Conservation (phyloP, 2,113 vertebrate species). For the Corydoras maculifer region DNA sequence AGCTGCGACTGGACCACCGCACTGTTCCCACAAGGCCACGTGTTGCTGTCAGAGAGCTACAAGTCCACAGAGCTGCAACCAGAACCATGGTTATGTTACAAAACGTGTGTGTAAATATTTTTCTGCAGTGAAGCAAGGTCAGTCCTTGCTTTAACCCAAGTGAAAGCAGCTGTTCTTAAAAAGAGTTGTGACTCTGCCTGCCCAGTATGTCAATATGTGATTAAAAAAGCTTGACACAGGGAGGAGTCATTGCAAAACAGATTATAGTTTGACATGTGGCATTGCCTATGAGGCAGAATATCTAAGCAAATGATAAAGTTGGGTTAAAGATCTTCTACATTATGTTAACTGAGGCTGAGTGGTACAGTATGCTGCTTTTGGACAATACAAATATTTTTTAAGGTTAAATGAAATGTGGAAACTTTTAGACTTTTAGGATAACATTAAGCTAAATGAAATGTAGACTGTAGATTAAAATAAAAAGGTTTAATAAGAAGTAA, state of each 20-base stretch:
- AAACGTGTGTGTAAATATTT: background rate
- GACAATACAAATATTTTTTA: no score
- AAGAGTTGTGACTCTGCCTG: background rate
- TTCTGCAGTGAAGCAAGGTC: background rate
- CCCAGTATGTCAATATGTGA: background rate
- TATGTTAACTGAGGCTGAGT: no score
- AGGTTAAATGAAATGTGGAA: no score
- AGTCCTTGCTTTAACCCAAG: background rate
- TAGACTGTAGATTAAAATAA: no score
- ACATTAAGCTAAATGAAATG: no score
- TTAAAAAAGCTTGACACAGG: background rate
- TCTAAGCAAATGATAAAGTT: no score
- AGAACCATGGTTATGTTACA: slow-evolving; percentile 32
- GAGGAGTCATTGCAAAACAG: background rate
- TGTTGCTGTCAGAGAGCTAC: slow-evolving; percentile 16
- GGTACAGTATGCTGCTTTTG: no score
- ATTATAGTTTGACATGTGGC: background rate
- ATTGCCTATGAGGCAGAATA: no score
- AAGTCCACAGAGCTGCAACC: slow-evolving; percentile 46
- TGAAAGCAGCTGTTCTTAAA: background rate
- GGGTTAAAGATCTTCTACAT: no score
- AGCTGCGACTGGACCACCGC: slow-evolving; percentile 35
- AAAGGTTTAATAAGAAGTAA: no score
- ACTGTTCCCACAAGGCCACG: slow-evolving; percentile 10
- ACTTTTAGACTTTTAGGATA: no score